phyloP scores from a whole-genome alignment of 2,888 invertebrate species.

The Drosophila mimica region DNA sequence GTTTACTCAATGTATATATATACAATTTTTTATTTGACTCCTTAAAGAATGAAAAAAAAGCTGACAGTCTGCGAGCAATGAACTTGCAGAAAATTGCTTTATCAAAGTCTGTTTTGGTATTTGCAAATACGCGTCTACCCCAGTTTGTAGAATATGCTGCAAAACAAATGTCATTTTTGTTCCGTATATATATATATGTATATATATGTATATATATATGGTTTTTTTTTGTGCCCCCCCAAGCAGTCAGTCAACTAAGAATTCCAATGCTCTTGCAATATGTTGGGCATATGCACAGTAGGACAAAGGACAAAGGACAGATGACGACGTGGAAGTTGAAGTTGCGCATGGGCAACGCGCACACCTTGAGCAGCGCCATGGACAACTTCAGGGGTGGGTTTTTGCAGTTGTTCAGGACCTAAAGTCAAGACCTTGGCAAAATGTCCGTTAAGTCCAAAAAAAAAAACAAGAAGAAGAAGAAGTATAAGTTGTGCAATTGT shows the following conservation, averaged over 20 bases:
- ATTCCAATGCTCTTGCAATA: conserved; percentile 65
- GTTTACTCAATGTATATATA: conserved; percentile 13
- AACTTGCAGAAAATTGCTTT: conserved; percentile 62
- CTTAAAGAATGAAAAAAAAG: conserved; percentile 29
- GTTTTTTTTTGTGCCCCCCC: conserved; percentile 28
- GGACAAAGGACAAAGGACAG: conserved; percentile 30
- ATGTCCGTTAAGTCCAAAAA: conserved; percentile 62
- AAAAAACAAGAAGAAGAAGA: background rate
- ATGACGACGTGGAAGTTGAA: conserved; percentile 10
- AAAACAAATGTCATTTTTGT: conserved; percentile 66
- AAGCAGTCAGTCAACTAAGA: conserved; percentile 33
- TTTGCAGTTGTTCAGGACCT: conserved; percentile 33
- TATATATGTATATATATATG: background rate
- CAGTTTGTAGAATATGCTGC: conserved; percentile 25
- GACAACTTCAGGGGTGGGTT: conserved; percentile 60
- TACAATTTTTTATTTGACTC: background rate
- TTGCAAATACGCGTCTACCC: conserved; percentile 49
- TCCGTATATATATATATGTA: background rate
- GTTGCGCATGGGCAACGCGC: conserved; percentile 72
- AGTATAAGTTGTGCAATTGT: conserved; percentile 42
- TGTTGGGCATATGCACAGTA: conserved; percentile 66
- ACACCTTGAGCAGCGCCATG: conserved; percentile 65
- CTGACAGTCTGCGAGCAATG: conserved; percentile 52
- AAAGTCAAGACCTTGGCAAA: conserved; percentile 65
- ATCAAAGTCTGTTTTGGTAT: conserved; percentile 42